These are phyloP conservation scores for Elysia crispata DNA, from an alignment of 2,888 invertebrate species.

Conservation along the genomic window DNA sequence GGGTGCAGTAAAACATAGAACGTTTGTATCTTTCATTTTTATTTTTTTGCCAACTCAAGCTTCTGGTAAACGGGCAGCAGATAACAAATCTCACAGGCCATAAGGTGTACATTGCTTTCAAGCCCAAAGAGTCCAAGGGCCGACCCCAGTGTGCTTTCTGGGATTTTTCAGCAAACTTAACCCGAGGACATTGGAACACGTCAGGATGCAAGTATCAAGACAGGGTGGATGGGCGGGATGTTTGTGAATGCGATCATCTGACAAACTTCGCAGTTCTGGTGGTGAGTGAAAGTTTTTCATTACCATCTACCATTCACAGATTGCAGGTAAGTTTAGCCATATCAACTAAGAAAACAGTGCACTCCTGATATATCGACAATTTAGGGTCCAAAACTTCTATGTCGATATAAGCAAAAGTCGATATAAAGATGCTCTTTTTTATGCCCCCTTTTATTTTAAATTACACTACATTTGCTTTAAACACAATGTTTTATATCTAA, in stretches of 20 bases:
- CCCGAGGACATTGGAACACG: constrained; percentile 66
- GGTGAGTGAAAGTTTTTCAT: constrained; percentile 48
- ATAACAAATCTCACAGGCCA: constrained; percentile 54
- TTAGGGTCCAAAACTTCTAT: too few species aligned
- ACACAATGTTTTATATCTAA: too few species aligned
- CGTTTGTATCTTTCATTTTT: too few species aligned
- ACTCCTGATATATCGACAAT: too few species aligned
- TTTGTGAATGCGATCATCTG: constrained; percentile 71
- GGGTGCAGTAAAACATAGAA: too few species aligned
- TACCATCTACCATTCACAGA: too few species aligned
- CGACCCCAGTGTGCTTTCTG: constrained; percentile 62
- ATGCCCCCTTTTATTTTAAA: too few species aligned
- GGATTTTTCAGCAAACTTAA: constrained; percentile 62
- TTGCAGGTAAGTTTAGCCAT: too few species aligned
- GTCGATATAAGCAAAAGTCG: too few species aligned
- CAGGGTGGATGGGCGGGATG: constrained; percentile 53
- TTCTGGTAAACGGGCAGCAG: constrained; percentile 48
- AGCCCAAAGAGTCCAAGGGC: constrained; percentile 52
- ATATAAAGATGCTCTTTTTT: too few species aligned
- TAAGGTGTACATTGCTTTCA: constrained; percentile 57
- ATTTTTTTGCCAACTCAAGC: constrained; percentile 43
- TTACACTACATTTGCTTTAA: too few species aligned
- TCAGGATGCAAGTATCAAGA: constrained; percentile 58
- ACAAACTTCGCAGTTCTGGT: constrained; percentile 73
- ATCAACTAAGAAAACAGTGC: too few species aligned